phyloP scores from a whole-genome alignment of 1,140 invertebrate species.

The Pseudomyrmex flavicornis region DNA sequence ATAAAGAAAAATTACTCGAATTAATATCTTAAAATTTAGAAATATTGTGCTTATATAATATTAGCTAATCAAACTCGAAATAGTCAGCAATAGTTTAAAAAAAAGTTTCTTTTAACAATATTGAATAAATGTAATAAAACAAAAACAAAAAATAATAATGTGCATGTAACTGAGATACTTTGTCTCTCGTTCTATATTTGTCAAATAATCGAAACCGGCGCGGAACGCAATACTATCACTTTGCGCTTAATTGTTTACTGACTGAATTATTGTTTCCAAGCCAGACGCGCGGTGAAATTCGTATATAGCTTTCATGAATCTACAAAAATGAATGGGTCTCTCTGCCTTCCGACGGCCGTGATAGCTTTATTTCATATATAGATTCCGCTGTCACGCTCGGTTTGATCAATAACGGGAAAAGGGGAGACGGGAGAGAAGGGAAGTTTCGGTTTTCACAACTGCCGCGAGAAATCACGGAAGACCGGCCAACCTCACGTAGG shows the following conservation, averaged over 20 bases:
- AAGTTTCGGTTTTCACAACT: constrained; percentile 16
- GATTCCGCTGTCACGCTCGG: not conserved
- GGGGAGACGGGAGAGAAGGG: no score
- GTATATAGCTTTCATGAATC: not conserved
- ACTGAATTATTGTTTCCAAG: not conserved
- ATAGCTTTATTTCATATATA: not conserved
- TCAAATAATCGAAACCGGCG: not conserved
- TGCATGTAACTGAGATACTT: not conserved
- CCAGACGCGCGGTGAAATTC: not conserved
- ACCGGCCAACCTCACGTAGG: not conserved
- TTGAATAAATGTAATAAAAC: not conserved
- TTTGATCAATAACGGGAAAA: constrained; percentile 30
- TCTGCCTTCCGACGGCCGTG: not conserved
- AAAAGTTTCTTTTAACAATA: not conserved
- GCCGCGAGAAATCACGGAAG: constrained; percentile 20
- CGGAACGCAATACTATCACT: not conserved
- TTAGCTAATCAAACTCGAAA: not conserved
- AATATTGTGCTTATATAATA: no score
- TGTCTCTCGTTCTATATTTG: not conserved
- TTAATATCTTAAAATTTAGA: no score
- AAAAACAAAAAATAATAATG: not conserved
- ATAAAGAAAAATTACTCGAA: not conserved
- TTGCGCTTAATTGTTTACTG: not conserved
- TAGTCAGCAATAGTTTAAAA: no score
- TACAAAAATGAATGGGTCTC: not conserved